A percentile compares a stretch with the other conserved stretches of the same genome.
Evolutionary conservation across 2,888 invertebrate species (phyloP).

Genomic region (Apomyelois bistriatella): DNA sequence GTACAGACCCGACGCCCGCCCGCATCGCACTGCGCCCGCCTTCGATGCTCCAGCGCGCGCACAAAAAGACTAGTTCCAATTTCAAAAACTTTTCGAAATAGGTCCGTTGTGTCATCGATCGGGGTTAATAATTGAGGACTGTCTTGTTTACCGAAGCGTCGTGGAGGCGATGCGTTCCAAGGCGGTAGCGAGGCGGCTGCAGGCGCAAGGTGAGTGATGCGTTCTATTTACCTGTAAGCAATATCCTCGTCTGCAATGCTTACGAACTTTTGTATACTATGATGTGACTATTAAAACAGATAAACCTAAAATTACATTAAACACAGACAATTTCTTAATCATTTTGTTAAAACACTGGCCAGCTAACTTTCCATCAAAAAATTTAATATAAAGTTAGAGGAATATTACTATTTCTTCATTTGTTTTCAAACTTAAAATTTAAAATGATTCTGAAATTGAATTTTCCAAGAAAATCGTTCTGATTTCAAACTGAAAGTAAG

Average conservation of each 20-base stretch:
- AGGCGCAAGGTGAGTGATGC: constrained; percentile 82
- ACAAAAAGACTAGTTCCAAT: constrained; percentile 32
- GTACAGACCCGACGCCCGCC: constrained; percentile 58
- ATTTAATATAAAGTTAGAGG: background rate
- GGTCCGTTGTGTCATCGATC: constrained; percentile 56
- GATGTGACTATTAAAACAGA: background rate
- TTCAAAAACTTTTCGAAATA: constrained; percentile 49
- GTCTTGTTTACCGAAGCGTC: constrained; percentile 46
- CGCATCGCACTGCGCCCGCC: constrained; percentile 55
- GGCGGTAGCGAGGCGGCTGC: constrained; percentile 84
- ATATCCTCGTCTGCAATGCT: background rate
- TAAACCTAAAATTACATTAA: background rate
- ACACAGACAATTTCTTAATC: background rate
- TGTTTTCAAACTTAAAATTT: background rate
- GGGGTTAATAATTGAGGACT: constrained; percentile 52
- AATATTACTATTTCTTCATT: background rate
- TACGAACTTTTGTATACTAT: too few relatives aligned
- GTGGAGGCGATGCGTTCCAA: constrained; percentile 84
- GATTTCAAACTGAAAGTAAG: constrained; percentile 13
- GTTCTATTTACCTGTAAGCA: constrained; percentile 9
- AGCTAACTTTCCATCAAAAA: background rate
- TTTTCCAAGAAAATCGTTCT: constrained; percentile 5
- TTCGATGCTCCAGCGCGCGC: constrained; percentile 36
- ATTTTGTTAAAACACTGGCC: background rate
- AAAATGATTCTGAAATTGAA: constrained; percentile 4